phyloP scores from a whole-genome alignment of 1,140 invertebrate genomes.

The Phthorimaea operculella region DNA sequence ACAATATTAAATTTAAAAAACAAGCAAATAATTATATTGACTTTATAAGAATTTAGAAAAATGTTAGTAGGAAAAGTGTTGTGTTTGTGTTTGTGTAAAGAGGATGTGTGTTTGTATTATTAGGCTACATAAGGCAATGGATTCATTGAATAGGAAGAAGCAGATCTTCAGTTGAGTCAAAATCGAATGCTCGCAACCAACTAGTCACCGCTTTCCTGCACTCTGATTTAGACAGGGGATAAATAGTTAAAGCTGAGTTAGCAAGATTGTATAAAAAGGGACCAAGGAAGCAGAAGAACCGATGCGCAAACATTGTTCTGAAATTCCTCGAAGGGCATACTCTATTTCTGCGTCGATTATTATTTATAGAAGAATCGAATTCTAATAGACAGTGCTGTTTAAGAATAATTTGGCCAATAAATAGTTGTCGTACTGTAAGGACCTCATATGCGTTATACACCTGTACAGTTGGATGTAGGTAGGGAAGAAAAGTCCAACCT shows the following conservation, averaged over 20 bases:
- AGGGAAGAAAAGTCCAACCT: background rate
- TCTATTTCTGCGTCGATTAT: background rate
- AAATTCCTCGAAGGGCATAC: background rate
- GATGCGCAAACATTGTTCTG: background rate
- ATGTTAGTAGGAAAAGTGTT: no score
- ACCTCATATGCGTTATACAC: background rate
- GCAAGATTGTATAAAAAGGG: background rate
- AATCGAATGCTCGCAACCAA: background rate
- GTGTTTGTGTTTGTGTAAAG: no score
- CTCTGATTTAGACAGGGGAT: background rate
- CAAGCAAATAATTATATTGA: no score
- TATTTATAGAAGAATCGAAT: background rate
- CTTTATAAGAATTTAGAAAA: no score
- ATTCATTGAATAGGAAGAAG: no score
- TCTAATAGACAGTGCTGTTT: background rate
- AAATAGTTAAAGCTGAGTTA: background rate
- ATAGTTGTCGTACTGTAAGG: background rate
- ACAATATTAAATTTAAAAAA: no score
- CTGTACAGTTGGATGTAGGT: background rate
- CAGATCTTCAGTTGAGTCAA: no score
- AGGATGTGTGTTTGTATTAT: no score
- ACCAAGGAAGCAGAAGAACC: background rate
- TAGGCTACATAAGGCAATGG: no score
- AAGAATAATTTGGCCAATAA: background rate
- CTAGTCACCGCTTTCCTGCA: background rate